Percentiles rank a stretch among this genome's conserved stretches.
Evolutionary conservation across 37 sponge, comb jelly and placozoan species (phyloP).

Genomic region (Ianthella basta): DNA sequence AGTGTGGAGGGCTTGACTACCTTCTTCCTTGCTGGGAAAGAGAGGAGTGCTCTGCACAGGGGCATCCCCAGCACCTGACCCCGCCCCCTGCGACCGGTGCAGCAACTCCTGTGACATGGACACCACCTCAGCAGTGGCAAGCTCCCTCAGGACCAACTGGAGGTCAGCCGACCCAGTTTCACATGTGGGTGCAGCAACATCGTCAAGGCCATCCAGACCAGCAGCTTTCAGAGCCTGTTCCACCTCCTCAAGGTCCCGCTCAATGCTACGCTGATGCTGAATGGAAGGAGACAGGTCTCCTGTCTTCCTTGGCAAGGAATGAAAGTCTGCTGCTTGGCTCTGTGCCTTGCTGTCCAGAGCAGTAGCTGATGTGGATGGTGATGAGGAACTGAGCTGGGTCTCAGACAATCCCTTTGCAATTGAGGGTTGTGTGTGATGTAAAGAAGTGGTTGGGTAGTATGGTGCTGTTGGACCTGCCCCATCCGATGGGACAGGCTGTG

Average conservation of each 20-base stretch:
- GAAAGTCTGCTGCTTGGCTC: too few relatives aligned
- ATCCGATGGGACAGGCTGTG: too few relatives aligned
- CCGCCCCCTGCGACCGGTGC: neutral
- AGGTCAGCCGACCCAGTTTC: neutral
- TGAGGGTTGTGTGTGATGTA: too few relatives aligned
- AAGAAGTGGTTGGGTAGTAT: too few relatives aligned
- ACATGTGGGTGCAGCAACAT: neutral
- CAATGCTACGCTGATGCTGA: neutral
- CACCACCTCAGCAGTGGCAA: conserved; percentile 1
- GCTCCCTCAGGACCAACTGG: conserved; percentile 1
- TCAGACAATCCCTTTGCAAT: too few relatives aligned
- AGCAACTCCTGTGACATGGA: conserved; percentile 2
- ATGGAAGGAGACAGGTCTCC: neutral
- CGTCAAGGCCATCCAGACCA: conserved; percentile 42
- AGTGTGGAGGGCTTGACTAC: too few relatives aligned
- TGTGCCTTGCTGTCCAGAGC: neutral
- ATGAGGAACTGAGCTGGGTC: neutral
- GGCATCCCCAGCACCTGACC: too few relatives aligned
- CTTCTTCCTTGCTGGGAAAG: too few relatives aligned
- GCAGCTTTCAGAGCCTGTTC: conserved; percentile 65
- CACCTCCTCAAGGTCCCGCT: conserved; percentile 47
- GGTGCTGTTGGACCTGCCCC: too few relatives aligned
- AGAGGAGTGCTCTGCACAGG: too few relatives aligned
- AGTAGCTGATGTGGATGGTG: neutral
- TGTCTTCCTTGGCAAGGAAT: neutral